These are phyloP conservation scores for Epinotia nisella DNA, from an alignment of 2,888 invertebrate genomes.

Conservation along the genomic window DNA sequence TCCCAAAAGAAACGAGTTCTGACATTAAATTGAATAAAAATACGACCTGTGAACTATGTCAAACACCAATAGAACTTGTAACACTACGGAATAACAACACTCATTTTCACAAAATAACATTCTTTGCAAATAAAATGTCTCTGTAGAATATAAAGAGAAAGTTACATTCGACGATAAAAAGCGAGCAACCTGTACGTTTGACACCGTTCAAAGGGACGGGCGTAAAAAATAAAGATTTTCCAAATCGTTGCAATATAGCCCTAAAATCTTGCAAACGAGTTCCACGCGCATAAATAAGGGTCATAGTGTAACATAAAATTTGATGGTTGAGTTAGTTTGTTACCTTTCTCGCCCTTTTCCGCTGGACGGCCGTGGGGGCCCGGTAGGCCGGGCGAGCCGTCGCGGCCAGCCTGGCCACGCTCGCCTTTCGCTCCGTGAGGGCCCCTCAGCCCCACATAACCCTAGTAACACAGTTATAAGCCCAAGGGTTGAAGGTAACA, in stretches of 20 bases:
- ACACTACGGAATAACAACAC: slow-evolving; percentile 40
- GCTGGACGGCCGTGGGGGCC: slow-evolving; percentile 86
- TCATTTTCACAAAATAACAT: slow-evolving; percentile 40
- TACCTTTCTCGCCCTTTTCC: slow-evolving; percentile 90
- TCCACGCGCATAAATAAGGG: slow-evolving; percentile 77
- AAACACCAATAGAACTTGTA: slow-evolving; percentile 40
- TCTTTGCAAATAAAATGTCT: slow-evolving; percentile 58
- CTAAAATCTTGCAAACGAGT: slow-evolving; percentile 78
- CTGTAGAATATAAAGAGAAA: slow-evolving; percentile 37
- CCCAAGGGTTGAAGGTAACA: slow-evolving; percentile 71
- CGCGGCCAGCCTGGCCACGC: slow-evolving; percentile 87
- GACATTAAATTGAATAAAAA: slow-evolving; percentile 43
- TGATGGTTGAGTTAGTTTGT: slow-evolving; percentile 80
- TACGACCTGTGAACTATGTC: slow-evolving; percentile 37
- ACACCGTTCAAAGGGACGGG: slow-evolving; percentile 67
- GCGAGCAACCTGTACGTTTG: slow-evolving; percentile 59
- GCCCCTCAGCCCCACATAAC: slow-evolving; percentile 82
- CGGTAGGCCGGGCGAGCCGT: slow-evolving; percentile 87
- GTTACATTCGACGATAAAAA: slow-evolving; percentile 65
- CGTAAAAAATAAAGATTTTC: slow-evolving; percentile 78
- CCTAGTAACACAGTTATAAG: slow-evolving; percentile 77
- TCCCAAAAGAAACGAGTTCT: slow-evolving; percentile 21
- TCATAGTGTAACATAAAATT: slow-evolving; percentile 82
- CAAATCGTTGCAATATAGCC: slow-evolving; percentile 77
- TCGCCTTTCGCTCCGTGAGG: slow-evolving; percentile 88